Percentiles rank a stretch among this genome's conserved stretches.
These are phyloP conservation scores for Leguminivora glycinivorella DNA, from an alignment of 1,140 invertebrate genomes.

Conservation along the genomic window DNA sequence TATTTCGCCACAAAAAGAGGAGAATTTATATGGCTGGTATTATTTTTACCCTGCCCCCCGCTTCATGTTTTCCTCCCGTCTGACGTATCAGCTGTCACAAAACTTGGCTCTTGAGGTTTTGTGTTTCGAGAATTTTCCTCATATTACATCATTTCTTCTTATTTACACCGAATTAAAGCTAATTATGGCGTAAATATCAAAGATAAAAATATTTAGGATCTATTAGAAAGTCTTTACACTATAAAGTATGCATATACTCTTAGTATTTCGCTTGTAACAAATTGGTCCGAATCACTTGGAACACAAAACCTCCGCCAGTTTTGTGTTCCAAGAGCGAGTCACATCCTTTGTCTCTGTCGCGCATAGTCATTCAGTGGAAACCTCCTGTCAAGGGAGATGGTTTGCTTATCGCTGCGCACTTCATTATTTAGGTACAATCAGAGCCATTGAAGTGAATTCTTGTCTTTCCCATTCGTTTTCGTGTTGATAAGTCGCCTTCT, in stretches of 20 bases:
- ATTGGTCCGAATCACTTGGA: slow-evolving; percentile 59
- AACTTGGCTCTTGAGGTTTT: slow-evolving; percentile 62
- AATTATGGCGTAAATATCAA: background rate
- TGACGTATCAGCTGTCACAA: slow-evolving; percentile 43
- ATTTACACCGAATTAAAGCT: slow-evolving; percentile 8
- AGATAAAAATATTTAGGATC: background rate
- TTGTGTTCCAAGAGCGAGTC: slow-evolving; percentile 37
- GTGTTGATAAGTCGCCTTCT: slow-evolving; percentile 84
- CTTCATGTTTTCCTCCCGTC: slow-evolving; percentile 31
- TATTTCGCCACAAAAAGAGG: background rate
- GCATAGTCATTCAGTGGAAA: slow-evolving; percentile 45
- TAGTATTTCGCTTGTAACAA: slow-evolving; percentile 41
- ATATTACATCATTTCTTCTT: slow-evolving; percentile 40
- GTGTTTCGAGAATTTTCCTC: slow-evolving; percentile 62
- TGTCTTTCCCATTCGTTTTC: slow-evolving; percentile 53
- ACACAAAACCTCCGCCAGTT: slow-evolving; percentile 68
- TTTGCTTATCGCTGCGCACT: slow-evolving; percentile 71
- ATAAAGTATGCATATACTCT: background rate
- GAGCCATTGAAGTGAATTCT: slow-evolving; percentile 47
- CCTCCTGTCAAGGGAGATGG: slow-evolving; percentile 66
- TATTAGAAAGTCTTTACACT: background rate
- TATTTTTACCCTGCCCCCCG: slow-evolving; percentile 40
- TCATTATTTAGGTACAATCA: slow-evolving; percentile 63
- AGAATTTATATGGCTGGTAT: slow-evolving; percentile 41
- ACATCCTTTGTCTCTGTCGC: slow-evolving; percentile 55